Conservation (phyloP, 2,888 invertebrate species). For the Nasonovia ribisnigri region DNA sequence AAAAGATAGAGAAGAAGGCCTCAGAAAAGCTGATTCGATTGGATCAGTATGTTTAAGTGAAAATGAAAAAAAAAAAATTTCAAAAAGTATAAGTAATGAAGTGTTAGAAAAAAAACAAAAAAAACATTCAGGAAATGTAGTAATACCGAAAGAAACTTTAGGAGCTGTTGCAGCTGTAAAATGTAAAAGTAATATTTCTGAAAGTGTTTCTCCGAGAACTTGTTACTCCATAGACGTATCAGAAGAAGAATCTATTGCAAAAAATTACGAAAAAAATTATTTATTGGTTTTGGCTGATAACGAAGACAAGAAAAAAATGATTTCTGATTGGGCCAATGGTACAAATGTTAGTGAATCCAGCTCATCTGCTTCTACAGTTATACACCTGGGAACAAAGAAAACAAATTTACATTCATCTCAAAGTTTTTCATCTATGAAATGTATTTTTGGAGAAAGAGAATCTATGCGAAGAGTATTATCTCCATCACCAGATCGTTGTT, state of each 20-base stretch:
- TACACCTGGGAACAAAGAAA: constrained; percentile 67
- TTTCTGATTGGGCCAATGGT: constrained; percentile 71
- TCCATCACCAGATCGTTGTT: constrained; percentile 70
- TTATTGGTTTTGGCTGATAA: constrained; percentile 70
- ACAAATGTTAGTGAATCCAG: constrained; percentile 65
- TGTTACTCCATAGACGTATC: constrained; percentile 72
- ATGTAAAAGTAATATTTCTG: constrained; percentile 70
- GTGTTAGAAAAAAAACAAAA: constrained; percentile 75
- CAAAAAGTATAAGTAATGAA: constrained; percentile 81
- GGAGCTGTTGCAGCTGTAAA: constrained; percentile 75
- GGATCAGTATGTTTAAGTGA: constrained; percentile 74
- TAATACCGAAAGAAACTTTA: constrained; percentile 73
- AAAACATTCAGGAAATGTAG: constrained; percentile 68
- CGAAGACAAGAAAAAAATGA: constrained; percentile 58
- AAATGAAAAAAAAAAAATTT: constrained; percentile 80
- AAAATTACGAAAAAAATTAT: constrained; percentile 70
- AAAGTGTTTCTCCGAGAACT: constrained; percentile 71
- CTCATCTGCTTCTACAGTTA: constrained; percentile 69
- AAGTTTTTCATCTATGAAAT: constrained; percentile 82
- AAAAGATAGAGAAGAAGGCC: constrained; percentile 70
- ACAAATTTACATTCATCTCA: constrained; percentile 72
- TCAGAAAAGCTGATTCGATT: constrained; percentile 75
- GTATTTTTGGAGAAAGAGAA: constrained; percentile 84
- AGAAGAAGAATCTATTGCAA: constrained; percentile 69
- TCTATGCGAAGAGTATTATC: constrained; percentile 65